Evolutionary conservation across 1,140 invertebrate genomes (phyloP).

Genomic region (Zaprionus inermis): DNA sequence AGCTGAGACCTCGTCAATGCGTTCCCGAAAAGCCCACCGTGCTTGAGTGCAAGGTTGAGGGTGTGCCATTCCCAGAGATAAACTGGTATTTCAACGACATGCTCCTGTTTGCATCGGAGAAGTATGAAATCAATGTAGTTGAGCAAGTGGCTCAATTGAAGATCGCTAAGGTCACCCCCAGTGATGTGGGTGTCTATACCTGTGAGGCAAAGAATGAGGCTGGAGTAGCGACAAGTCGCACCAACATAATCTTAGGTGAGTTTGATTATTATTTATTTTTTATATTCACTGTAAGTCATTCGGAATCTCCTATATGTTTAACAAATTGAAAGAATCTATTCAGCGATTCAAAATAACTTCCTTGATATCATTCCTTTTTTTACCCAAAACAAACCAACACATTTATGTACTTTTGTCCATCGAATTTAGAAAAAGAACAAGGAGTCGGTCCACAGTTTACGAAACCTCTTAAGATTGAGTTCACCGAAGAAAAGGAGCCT

Average conservation of each 20-base stretch:
- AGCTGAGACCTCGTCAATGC: slow-evolving; percentile 88
- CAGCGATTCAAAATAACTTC: slow-evolving; percentile 21
- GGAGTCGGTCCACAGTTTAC: slow-evolving; percentile 92
- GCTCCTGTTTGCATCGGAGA: slow-evolving; percentile 89
- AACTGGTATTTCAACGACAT: slow-evolving; percentile 96
- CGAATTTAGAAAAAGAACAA: slow-evolving; percentile 94
- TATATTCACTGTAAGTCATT: slow-evolving; percentile 14
- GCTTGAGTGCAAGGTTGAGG: slow-evolving; percentile 89
- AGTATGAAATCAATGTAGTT: slow-evolving; percentile 87
- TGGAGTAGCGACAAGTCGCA: slow-evolving; percentile 91
- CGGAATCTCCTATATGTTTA: slow-evolving; percentile 23
- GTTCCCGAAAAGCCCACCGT: slow-evolving; percentile 87
- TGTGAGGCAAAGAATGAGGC: slow-evolving; percentile 90
- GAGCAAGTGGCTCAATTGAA: slow-evolving; percentile 88
- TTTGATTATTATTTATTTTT: not conserved
- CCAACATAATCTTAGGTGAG: slow-evolving; percentile 87
- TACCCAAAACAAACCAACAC: slow-evolving; percentile 44
- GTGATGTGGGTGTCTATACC: slow-evolving; percentile 93
- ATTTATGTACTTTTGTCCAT: slow-evolving; percentile 73
- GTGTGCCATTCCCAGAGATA: slow-evolving; percentile 89
- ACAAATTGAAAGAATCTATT: slow-evolving; percentile 20
- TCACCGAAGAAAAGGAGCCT: slow-evolving; percentile 86
- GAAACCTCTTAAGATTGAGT: slow-evolving; percentile 87
- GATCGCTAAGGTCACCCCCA: slow-evolving; percentile 89
- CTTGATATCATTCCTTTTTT: slow-evolving; percentile 23